Base-by-base conservation (phyloP, 2,113 vertebrate species). In the Cephalopterus ornatus region DNA sequence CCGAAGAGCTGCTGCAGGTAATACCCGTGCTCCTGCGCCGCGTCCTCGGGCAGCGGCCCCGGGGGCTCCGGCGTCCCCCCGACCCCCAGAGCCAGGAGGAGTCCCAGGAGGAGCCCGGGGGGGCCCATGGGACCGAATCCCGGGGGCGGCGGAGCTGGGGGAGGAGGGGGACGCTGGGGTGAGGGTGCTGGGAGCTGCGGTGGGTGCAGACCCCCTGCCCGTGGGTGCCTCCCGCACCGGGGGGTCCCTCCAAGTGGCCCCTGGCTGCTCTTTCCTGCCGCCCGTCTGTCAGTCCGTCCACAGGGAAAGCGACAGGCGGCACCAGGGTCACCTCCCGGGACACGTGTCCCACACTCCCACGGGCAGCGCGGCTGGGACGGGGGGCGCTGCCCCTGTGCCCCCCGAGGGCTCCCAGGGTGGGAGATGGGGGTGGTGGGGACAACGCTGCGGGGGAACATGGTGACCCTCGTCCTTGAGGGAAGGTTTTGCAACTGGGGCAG, bases 1-100 rank as follows among this genome's bases (percentile, higher is more conserved):
- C 98, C 96, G 67, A 99, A 99, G 21, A 99, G 97, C 75, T 98
- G 98, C 88, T 88, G 91, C 78, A 99, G 95, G 96, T 99, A 99
- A 41, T 98, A 98, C 20, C 96, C 98, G 96, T 98, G 97, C 75
- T 98, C 98, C 81, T 97, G 97, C 72, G 94, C 93, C 8, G 98
- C 98, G 14, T 97, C 97, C 72, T 96, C 97, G 9, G 97, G 89
- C 14, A 53, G 42, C 81, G 33, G 41, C 61, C 67, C 39, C 11
- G 17, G 37, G 5, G 42, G 7, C 44, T 9, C 79, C 30, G 55
- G 4, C 4, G 11, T 14, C 12, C 7, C 72, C 32, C 19, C 16
- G 12, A 6, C 8, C 86, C 85, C 46, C 86, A 46, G 24, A 30
- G 58, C 46, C 87, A 77, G 20, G 42, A 87, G 72, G 35, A 33